A percentile compares a stretch with the other conserved stretches of the same genome.
phyloP scores from a whole-genome alignment of 1,140 invertebrate species.

The Drosophila funebris region DNA sequence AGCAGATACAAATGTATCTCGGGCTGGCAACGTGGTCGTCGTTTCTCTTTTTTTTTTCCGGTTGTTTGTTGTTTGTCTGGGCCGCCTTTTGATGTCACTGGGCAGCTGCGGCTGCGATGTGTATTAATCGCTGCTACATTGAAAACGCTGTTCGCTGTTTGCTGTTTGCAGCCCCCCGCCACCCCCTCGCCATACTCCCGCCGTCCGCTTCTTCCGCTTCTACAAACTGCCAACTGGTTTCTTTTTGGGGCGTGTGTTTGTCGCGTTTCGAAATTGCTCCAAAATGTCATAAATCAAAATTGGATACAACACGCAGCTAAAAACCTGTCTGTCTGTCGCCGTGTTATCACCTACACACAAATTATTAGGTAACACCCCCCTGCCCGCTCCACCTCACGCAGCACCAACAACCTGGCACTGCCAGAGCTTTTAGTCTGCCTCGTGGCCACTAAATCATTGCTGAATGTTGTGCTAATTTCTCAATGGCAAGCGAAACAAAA shows the following conservation, averaged over 20 bases:
- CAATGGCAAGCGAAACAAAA: not conserved
- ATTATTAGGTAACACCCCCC: conserved; percentile 63
- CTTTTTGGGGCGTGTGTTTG: conserved; percentile 52
- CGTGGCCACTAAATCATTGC: conserved; percentile 62
- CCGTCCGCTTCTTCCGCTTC: not conserved
- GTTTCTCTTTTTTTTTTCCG: conserved; percentile 52
- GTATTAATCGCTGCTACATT: conserved; percentile 75
- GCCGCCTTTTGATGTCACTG: conserved; percentile 67
- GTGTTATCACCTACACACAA: conserved; percentile 73
- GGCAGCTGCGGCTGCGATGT: conserved; percentile 75
- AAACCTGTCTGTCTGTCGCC: conserved; percentile 47
- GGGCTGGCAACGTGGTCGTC: conserved; percentile 12
- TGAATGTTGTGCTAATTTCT: conserved; percentile 54
- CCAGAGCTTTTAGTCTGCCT: conserved; percentile 28
- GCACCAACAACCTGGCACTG: conserved; percentile 1
- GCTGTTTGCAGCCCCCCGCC: not conserved
- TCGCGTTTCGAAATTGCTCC: conserved; percentile 73
- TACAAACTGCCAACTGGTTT: not conserved
- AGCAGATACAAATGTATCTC: conserved; percentile 59
- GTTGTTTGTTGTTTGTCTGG: conserved; percentile 52
- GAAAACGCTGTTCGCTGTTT: conserved; percentile 60
- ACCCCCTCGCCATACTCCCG: too few relatives aligned
- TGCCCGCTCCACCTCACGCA: too few relatives aligned
- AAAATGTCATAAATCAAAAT: conserved; percentile 77
- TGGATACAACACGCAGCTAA: conserved; percentile 43